phyloP scores from a whole-genome alignment of 64 coral and sea anemone species.

The Stichodactyla helianthus region DNA sequence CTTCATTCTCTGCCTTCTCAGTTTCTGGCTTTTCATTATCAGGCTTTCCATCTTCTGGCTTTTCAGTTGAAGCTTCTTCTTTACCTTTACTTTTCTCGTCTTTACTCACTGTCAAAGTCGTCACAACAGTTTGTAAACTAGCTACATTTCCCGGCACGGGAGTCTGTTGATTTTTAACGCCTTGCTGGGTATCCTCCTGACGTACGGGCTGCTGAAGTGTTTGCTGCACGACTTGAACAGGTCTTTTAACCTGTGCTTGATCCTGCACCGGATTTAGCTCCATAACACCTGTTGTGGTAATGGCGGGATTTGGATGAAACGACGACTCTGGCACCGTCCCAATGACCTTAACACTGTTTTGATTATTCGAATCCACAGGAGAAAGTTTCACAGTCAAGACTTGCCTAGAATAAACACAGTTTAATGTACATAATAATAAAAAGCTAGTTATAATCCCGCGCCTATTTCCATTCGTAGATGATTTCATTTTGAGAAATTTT shows the following conservation, averaged over 20 bases:
- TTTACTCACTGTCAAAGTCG: not conserved
- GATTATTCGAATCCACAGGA: not conserved
- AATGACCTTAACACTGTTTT: not conserved
- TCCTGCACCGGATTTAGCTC: not conserved
- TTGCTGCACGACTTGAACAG: not conserved
- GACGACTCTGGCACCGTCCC: not conserved
- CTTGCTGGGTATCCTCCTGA: not conserved
- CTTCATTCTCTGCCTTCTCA: not conserved
- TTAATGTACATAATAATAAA: not conserved
- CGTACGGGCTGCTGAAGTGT: not conserved
- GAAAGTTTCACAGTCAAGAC: conserved; percentile 1
- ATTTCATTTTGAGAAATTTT: not conserved
- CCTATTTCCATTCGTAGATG: not conserved
- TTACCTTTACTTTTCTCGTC: not conserved
- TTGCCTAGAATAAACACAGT: not conserved
- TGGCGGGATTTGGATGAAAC: not conserved
- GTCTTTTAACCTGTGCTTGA: not conserved
- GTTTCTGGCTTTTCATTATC: not conserved
- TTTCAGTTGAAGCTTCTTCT: not conserved
- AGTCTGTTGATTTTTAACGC: not conserved
- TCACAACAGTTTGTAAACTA: no score
- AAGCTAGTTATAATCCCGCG: not conserved
- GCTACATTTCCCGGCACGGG: not conserved
- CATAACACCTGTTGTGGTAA: not conserved
- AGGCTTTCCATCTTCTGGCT: not conserved